Base-by-base conservation (phyloP, 2,888 invertebrate genomes). In the Heteromyza rotundicornis region DNA sequence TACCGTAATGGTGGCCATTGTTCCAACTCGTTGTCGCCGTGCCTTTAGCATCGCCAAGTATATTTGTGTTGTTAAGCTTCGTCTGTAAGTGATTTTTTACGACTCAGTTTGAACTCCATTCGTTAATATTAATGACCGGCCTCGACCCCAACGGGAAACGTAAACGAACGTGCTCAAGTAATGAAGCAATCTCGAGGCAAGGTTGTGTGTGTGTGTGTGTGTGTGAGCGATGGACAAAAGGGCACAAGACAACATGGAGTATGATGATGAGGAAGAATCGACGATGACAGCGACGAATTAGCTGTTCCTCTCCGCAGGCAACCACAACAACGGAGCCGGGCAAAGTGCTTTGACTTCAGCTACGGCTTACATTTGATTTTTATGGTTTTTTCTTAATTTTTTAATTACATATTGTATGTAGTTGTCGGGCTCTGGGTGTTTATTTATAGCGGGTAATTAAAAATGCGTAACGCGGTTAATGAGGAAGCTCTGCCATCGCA, bases 41-140 rank as follows among this genome's bases (percentile, higher is more conserved):
- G n/a, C n/a, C n/a, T n/a, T n/a, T n/a, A n/a, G n/a, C n/a, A n/a
- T n/a, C n/a, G n/a, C n/a, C n/a, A n/a, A n/a, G n/a, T n/a, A n/a
- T n/a, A n/a, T n/a, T n/a, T n/a, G n/a, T 40, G 20, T 47, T 19
- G 14, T 47, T 47, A 47, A 47, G 19, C 20, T 20, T 5, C 20
- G 47, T 5, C 14, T 17, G 2, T 47, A 47, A 47, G 47, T 20
- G 47, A 47, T 47, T 47, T 14, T 47, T 47, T 47, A 47, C 47
- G 47, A 47, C 20, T 47, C 20, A 20, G 20, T 20, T 47, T 47
- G 47, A 47, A 67, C 75, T 70, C 66, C 69, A 68, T 73, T 66
- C 69, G 68, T 69, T 65, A 67, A 72, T 73, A 76, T 74, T 75
- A 77, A 76, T 71, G 76, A 77, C 77, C 76, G 76, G 77, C 77